Percentiles rank a stretch among this genome's conserved stretches.
Conservation (phyloP, 2,888 invertebrate genomes). For the Noctua janthe region DNA sequence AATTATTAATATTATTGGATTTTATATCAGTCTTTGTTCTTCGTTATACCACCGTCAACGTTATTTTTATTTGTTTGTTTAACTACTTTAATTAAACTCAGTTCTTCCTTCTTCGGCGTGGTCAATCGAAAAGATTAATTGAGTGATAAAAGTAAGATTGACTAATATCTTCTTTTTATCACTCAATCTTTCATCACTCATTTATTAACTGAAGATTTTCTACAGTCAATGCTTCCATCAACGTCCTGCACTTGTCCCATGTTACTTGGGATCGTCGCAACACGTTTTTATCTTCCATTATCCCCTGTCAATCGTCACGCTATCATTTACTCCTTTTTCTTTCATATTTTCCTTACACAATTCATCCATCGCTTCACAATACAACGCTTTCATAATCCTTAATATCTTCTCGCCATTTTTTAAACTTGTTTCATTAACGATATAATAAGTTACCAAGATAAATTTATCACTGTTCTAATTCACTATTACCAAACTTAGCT, state of each 20-base stretch:
- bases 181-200: neutral
- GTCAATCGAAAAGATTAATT: neutral
- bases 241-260: too few species aligned
- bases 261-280: too few species aligned
- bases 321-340: too few species aligned
- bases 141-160: neutral
- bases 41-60: neutral
- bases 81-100: neutral
- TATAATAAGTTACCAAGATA: neutral
- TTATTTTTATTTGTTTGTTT: slow-evolving; percentile 17
- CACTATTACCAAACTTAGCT: slow-evolving; percentile 24
- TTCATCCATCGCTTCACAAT: too few species aligned
- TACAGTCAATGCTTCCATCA: too few species aligned
- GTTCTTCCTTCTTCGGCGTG: neutral
- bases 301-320: too few species aligned
- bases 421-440: neutral
- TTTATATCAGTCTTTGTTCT: slow-evolving; percentile 30
- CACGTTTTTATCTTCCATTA: too few species aligned
- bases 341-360: too few species aligned
- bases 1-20: slow-evolving; percentile 27
- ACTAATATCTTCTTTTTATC: neutral
- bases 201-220: neutral
- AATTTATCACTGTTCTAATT: slow-evolving; percentile 16
- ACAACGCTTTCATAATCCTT: neutral
- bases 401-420: neutral